Conservation (phyloP, 2,888 invertebrate genomes). For the Phortica magna region DNA sequence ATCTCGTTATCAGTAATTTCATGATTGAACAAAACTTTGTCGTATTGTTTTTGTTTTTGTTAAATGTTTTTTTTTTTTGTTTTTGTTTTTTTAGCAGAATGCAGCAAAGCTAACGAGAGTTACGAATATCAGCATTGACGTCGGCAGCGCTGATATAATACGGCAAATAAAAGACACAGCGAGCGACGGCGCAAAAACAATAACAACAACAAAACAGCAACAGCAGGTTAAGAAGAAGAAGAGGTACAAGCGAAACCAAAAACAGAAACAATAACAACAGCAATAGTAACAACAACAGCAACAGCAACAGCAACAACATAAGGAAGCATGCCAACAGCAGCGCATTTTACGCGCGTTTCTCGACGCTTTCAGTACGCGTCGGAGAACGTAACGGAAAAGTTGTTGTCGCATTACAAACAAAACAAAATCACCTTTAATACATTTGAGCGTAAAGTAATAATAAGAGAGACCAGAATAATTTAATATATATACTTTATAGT, state of each 20-base stretch:
- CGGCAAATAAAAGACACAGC: background rate
- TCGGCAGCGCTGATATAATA: background rate
- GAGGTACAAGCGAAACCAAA: background rate
- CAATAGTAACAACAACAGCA: background rate
- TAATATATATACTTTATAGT: background rate
- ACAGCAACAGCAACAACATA: conserved; percentile 45
- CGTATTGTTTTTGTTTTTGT: no score
- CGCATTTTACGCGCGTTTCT: conserved; percentile 44
- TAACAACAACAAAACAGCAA: background rate
- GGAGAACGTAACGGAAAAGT: conserved; percentile 69
- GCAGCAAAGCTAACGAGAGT: background rate
- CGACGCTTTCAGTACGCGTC: conserved; percentile 61
- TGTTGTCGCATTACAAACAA: conserved; percentile 42
- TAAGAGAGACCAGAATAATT: background rate
- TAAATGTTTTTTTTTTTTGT: no score
- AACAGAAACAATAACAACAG: background rate
- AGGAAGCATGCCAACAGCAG: conserved; percentile 15
- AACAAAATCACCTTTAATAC: background rate
- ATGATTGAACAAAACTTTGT: background rate
- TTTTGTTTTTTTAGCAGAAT: background rate
- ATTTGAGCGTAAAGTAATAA: conserved; percentile 31
- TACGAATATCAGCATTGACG: background rate
- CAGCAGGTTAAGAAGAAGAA: background rate
- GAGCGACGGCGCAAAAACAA: background rate
- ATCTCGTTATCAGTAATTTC: conserved; percentile 43